Percentiles rank a stretch among this genome's conserved stretches.
These are phyloP conservation scores for Antigone vipio DNA, from an alignment of 2,113 vertebrate genomes.

Conservation along the genomic window DNA sequence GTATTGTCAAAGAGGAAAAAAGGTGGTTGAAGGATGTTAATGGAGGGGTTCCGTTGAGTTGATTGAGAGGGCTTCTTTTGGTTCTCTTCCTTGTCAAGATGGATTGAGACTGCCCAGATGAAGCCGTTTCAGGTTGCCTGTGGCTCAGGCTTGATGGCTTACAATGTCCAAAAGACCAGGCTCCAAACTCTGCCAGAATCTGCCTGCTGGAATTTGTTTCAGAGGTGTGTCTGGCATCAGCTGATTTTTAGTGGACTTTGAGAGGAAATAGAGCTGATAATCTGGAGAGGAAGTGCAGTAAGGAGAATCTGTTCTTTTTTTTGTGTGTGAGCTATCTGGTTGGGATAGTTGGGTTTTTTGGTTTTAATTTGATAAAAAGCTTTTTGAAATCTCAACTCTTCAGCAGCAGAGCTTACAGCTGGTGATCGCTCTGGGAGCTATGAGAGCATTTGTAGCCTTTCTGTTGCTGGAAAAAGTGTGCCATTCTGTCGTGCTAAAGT, in stretches of 20 bases:
- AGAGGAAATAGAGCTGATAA: not conserved
- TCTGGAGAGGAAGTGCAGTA: not conserved
- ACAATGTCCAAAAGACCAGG: not conserved
- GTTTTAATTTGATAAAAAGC: not conserved
- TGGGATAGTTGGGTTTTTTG: not conserved
- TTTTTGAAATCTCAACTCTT: not conserved
- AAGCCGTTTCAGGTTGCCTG: not conserved
- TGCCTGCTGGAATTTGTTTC: not conserved
- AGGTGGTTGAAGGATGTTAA: not conserved
- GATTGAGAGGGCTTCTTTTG: not conserved
- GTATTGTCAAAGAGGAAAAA: not conserved
- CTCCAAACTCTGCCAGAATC: not conserved
- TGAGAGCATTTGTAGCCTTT: not conserved
- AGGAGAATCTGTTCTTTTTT: not conserved
- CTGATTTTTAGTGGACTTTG: not conserved
- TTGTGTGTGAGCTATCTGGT: not conserved
- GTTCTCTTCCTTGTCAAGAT: not conserved
- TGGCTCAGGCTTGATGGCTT: not conserved
- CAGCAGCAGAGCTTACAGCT: not conserved
- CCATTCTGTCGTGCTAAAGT: not conserved
- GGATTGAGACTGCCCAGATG: not conserved
- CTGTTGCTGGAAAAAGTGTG: not conserved
- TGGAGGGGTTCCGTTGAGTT: accelerated
- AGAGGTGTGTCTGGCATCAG: not conserved
- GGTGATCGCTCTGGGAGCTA: not conserved